Base-by-base conservation (phyloP, 2,888 invertebrate genomes). In the Ophraella communa region DNA sequence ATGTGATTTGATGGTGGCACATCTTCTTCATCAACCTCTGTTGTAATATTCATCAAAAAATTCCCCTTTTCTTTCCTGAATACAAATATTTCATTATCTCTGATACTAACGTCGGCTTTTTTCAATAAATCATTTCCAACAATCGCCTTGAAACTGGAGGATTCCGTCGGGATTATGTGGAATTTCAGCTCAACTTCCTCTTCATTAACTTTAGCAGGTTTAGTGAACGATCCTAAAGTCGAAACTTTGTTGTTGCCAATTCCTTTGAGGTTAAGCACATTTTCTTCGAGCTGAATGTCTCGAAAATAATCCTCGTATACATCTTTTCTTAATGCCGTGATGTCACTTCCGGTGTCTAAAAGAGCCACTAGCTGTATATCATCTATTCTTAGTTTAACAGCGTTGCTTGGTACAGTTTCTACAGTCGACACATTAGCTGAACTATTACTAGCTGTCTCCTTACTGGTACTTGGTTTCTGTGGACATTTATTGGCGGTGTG, bases 291-390 rank as follows among this genome's bases (percentile, higher is more conserved):
- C 1, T 52, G 33, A 42, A 68, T 64, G 21, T 60, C 20, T 23
- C 17, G 14, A 17, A 68, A 62, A 49, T 64, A 47, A 3, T 27
- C 42, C 0, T 62, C 47, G 55, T 65, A 71, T 21, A 69, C 33
- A 23, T 71, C 67, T 51, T 66, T 54, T 65, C 67, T n/a, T 17
- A 67, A 54, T 21, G 65, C 63, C 55, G 33, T 66, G 4, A 65
- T 59, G 24, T 67, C 67, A 49, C 64, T 70, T 65, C 67, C 70
- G 10, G 68, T 71, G 54, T 71, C 71, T 30, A 71, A 51, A 5
- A 71, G 35, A 8, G 67, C 64, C 23, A 11, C 30, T 11, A 70
- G 14, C 11, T 47, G 11, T 24, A 58, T 21, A 10, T 42, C 44
- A 10, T 59, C 54, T 23, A 68, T 55, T 23, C 23, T 56, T 20